Evolutionary conservation across 2,797 vertebrate species (phyloP), one percentile per base, ranked within the genome.

Genomic region (Pyrocephalus nanus): DNA sequence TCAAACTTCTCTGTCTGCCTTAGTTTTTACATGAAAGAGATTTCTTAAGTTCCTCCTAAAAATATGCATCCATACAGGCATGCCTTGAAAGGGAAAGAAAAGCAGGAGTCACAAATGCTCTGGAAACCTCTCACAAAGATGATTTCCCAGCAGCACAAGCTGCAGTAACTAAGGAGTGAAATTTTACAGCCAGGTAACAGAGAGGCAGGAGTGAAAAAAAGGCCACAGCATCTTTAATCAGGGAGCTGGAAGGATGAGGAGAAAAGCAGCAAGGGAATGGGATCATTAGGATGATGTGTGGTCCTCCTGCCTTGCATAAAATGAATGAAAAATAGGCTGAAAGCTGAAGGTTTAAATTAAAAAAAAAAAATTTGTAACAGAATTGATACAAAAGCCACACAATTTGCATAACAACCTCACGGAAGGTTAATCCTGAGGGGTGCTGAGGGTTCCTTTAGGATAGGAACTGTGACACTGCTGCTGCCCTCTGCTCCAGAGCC

Each of bases 21-120:
- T 8, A 43, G 50, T 78, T 87, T 87, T 86, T n/a, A 94, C 95
- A 96, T 87, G 84, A 93, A 96, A 93, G 92, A 92, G 94, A 92
- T 67, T 93, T 82, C 53, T 77, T 55, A 72, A 91, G 75, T 69
- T 81, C 76, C 66, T 83, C 75, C 86, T 74, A 55, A 94, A 95
- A 86, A 86, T 65, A 94, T 13, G 34, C 87, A 82, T 34, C 87
- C 27, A 9, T 7, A 15, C 61, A 91, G 77, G 15, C 29, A 14
- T 9, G 40, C 62, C 58, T 91, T 81, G 85, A 83, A 88, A 88
- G 47, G 60, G 55, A 48, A 22, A 60, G 81, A 48, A 84, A 66
- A 60, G 70, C 60, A 48, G 84, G n/a, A 29, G 69, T n/a, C 57
- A 18, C 34, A 84, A 32, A 4, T 1, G 4, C 50, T 58, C 61